Conservation (phyloP, 53 echinoderm and acorn worm genomes). For the Actinopyga echinites region DNA sequence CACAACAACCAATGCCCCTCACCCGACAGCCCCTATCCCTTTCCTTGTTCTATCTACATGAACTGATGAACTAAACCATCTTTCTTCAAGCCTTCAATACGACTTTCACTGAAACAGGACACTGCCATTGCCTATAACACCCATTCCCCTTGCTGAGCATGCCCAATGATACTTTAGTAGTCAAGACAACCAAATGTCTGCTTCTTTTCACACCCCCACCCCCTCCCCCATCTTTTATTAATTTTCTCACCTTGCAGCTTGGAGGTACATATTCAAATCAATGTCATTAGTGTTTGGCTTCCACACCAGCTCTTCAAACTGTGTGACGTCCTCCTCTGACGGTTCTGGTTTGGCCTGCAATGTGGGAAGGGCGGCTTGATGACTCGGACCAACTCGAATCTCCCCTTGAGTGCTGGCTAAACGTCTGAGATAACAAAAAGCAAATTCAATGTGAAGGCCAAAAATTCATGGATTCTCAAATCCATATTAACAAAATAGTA, state of each 20-base stretch:
- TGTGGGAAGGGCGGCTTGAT: constrained; percentile 88
- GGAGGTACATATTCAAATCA: constrained; percentile 93
- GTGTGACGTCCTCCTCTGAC: constrained; percentile 43
- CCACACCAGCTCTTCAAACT: constrained; percentile 90
- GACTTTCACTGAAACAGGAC: too few relatives aligned
- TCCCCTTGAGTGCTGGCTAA: constrained; percentile 98
- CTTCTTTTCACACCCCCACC: neutral
- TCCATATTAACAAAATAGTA: too few relatives aligned
- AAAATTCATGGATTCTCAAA: too few relatives aligned
- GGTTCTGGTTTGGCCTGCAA: constrained; percentile 64
- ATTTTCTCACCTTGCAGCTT: constrained; percentile 92
- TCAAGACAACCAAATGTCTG: neutral
- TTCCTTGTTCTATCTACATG: too few relatives aligned
- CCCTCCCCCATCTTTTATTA: too few relatives aligned
- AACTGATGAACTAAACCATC: too few relatives aligned
- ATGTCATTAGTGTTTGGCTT: constrained; percentile 80
- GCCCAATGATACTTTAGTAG: neutral
- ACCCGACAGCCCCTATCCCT: too few relatives aligned
- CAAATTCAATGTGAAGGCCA: too few relatives aligned
- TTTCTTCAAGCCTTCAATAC: too few relatives aligned
- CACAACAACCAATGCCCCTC: too few relatives aligned
- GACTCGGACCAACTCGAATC: constrained; percentile 91
- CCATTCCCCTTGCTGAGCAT: neutral
- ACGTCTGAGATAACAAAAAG: constrained; percentile 57
- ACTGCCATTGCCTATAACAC: neutral